These are phyloP conservation scores for Erethizon dorsatum DNA, from an alignment of 2,797 vertebrate species.

Conservation along the genomic window DNA sequence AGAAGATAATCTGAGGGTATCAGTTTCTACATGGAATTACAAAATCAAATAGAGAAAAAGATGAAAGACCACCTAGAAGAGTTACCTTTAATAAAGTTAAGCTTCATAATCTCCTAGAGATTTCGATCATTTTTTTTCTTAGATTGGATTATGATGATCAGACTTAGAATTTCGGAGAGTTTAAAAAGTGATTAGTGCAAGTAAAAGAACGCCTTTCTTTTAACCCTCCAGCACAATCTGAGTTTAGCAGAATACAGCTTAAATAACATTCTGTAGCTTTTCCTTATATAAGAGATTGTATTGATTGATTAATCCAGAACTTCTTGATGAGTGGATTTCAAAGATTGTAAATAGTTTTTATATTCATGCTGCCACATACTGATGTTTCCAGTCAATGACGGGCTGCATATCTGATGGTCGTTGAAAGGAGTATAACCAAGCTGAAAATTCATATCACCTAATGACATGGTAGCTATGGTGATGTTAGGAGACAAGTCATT, in stretches of 20 bases:
- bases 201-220: slow-evolving; percentile 1
- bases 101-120: neutral
- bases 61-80: neutral
- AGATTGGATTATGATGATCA: slow-evolving; percentile 53
- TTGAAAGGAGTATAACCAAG: no score
- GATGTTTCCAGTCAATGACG: neutral
- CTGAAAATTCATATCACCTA: neutral
- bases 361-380: neutral
- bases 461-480: no score
- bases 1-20: slow-evolving; percentile 3
- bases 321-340: neutral
- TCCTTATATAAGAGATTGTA: slow-evolving; percentile 49
- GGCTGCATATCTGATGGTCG: neutral
- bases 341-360: neutral
- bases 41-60: slow-evolving; percentile 67
- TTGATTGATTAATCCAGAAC: slow-evolving; percentile 46
- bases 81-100: slow-evolving; percentile 55
- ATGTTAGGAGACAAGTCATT: no score
- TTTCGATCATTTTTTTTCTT: slow-evolving; percentile 52
- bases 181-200: slow-evolving; percentile 75
- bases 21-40: slow-evolving; percentile 49
- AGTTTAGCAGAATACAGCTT: slow-evolving; percentile 66
- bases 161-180: slow-evolving; percentile 66
- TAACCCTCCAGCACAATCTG: slow-evolving; percentile 40
- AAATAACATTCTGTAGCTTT: slow-evolving; percentile 52